Evolutionary conservation across 2,113 vertebrate species (phyloP).

Genomic region (Cheilinus undulatus): DNA sequence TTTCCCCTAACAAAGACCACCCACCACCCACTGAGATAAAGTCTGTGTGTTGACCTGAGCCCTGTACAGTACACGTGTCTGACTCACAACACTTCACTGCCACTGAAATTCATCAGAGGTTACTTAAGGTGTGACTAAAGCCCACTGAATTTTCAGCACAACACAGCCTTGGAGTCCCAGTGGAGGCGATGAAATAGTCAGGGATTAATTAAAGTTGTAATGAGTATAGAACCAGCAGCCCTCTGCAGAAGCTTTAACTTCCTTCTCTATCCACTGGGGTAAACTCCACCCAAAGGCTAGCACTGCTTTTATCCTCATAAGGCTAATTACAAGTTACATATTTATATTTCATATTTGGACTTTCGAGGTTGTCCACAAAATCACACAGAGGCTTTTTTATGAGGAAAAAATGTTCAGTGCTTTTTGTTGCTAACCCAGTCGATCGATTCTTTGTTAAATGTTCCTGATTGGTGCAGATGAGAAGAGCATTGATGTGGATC

Average conservation of each 20-base stretch:
- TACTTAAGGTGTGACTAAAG: constrained; percentile 64
- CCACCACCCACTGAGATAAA: constrained; percentile 32
- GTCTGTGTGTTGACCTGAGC: constrained; percentile 27
- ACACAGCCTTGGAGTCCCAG: constrained; percentile 56
- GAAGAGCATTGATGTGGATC: constrained; percentile 90
- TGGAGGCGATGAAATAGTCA: constrained; percentile 68
- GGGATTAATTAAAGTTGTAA: constrained; percentile 80
- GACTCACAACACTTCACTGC: constrained; percentile 38
- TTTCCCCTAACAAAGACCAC: constrained; percentile 27
- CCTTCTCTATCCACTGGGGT: constrained; percentile 59
- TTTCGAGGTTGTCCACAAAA: constrained; percentile 31
- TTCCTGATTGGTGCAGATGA: constrained; percentile 81
- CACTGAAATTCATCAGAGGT: constrained; percentile 62
- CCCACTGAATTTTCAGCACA: constrained; percentile 55
- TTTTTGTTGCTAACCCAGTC: constrained; percentile 15
- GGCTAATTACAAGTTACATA: constrained; percentile 73
- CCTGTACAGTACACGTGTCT: constrained; percentile 15
- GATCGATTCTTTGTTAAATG: constrained; percentile 14
- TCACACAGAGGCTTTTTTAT: constrained; percentile 4
- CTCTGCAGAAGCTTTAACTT: constrained; percentile 61
- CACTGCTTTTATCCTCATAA: constrained; percentile 69
- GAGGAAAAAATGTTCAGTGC: neutral
- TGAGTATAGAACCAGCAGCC: constrained; percentile 67
- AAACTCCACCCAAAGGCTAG: constrained; percentile 43
- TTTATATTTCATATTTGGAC: constrained; percentile 68